Base-by-base conservation (phyloP, 2,113 vertebrate species). In the Calcarius ornatus region DNA sequence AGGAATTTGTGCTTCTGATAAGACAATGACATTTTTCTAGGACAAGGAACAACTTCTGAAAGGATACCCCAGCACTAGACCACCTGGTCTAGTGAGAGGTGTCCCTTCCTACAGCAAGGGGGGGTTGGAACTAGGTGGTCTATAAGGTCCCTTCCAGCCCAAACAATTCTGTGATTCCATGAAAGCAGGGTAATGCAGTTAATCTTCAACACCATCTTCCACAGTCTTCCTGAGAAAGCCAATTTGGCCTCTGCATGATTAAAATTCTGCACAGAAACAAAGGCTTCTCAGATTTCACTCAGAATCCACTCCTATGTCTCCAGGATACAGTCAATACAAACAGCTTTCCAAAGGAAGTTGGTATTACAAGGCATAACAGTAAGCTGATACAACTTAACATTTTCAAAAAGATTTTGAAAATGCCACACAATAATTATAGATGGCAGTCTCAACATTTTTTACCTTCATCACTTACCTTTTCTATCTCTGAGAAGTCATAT, bases 401-500 rank as follows among this genome's bases (percentile, higher is more conserved):
- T 60, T 80, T 43, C 38, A 15, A 68, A 80, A 93, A 81, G 2
- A 6, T 40, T 45, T 47, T 22, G 24, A 63, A 69, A 86, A 50
- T 35, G 6, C 30, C 40, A 68, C 35, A 51, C 17, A 87, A 30
- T 38, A 86, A 45, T 71, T 53, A 38, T 0, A 72, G 35, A 30
- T 23, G 28, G 14, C 1, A 47, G 18, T 88, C 63, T 73, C 65
- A 82, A 84, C 13, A 53, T 78, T 72, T 81, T 86, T 68, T 51
- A 35, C 17, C 5, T 76, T 82, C 30, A 83, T 89, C 47, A 57
- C 92, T 54, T 98, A 99, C 99, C 98, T 98, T 98, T 96, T 99
- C 99, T 54, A 99, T 97, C 15, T 97, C 97, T 94, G 87, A 95
- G 94, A 99, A 99, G 53, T 98, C 97, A 51, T 93, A 97, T 80